Conservation (phyloP, 1,140 invertebrate species). For the Anastrepha obliqua region DNA sequence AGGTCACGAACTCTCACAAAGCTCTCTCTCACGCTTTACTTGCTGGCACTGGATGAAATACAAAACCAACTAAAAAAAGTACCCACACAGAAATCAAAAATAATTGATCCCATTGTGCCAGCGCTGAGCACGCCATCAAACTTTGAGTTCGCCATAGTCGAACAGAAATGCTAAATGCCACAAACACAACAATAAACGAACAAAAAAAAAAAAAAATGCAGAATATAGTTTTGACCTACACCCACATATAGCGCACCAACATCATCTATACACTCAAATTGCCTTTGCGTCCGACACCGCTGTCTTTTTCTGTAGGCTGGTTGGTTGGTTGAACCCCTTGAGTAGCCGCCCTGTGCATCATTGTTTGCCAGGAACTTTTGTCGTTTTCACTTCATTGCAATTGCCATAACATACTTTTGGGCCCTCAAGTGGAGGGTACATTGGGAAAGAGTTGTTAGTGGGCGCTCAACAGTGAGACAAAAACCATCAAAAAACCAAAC, state of each 20-base stretch:
- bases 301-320: neutral
- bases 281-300: neutral
- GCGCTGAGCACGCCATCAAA: neutral
- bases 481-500: conserved; percentile 4
- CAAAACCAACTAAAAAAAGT: neutral
- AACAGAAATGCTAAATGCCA: neutral
- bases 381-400: conserved; percentile 22
- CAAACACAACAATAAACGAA: neutral
- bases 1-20: no score
- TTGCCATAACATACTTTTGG: conserved; percentile 40
- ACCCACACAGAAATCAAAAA: conserved; percentile 22
- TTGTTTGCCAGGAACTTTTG: neutral
- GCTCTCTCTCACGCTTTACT: no score
- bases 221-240: neutral
- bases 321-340: no score
- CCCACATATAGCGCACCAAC: neutral
- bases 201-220: neutral
- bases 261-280: neutral
- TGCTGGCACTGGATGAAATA: no score
- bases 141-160: conserved; percentile 1
- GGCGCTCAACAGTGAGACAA: neutral
- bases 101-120: conserved; percentile 47
- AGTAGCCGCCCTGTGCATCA: neutral
- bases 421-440: neutral
- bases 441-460: neutral